These are phyloP conservation scores for Pelmatolapia mariae DNA, from an alignment of 2,113 vertebrate genomes.

Conservation along the genomic window DNA sequence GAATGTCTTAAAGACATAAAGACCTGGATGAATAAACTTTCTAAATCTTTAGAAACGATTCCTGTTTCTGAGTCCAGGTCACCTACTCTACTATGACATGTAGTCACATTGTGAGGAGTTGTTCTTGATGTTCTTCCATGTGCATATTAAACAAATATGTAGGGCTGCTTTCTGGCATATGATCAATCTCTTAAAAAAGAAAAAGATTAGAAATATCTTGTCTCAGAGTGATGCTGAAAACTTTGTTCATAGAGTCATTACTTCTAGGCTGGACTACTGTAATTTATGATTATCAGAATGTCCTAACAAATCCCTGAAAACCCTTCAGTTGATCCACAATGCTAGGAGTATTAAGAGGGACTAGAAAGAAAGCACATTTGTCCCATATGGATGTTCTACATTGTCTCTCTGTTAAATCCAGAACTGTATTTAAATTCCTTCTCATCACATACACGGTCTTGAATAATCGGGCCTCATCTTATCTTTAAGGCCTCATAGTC, in stretches of 20 bases:
- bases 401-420: neutral
- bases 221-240: neutral
- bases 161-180: neutral
- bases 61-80: neutral
- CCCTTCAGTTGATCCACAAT: neutral
- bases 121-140: neutral
- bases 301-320: neutral
- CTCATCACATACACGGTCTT: neutral
- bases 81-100: neutral
- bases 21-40: neutral
- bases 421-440: neutral
- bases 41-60: neutral
- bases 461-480: neutral
- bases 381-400: neutral
- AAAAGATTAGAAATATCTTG: neutral
- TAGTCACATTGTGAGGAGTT: neutral
- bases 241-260: neutral
- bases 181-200: neutral
- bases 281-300: neutral
- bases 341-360: neutral
- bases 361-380: neutral
- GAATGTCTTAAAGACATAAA: neutral
- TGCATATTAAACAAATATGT: neutral
- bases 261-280: neutral
- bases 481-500: neutral